Evolutionary conservation across 2,113 vertebrate species (phyloP).

Genomic region (Carettochelys insculpta): DNA sequence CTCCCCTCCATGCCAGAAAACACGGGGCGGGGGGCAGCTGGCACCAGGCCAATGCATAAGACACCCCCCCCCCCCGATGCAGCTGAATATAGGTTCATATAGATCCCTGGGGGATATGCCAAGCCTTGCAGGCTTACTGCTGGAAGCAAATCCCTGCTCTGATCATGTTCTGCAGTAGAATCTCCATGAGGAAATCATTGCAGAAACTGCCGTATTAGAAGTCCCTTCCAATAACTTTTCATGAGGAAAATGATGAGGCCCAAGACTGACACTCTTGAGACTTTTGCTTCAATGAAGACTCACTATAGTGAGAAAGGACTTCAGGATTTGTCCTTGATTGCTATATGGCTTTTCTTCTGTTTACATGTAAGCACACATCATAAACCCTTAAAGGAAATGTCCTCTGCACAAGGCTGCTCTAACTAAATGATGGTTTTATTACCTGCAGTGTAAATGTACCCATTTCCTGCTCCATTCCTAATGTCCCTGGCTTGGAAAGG

Average conservation of each 20-base stretch:
- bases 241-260: background rate
- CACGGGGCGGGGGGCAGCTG: too few relatives aligned
- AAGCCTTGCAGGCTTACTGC: background rate
- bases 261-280: background rate
- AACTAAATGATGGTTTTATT: background rate
- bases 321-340: background rate
- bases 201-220: background rate
- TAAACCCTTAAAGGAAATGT: slow-evolving; percentile 15
- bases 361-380: background rate
- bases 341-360: slow-evolving; percentile 5
- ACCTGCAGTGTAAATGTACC: background rate
- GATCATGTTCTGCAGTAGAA: background rate
- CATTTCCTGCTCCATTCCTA: background rate
- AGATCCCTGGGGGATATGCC: background rate
- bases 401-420: background rate
- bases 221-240: background rate
- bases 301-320: background rate
- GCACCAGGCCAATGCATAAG: too few relatives aligned
- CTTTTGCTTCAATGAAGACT: background rate
- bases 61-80: too few relatives aligned
- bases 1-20: too few relatives aligned
- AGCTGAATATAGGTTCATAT: background rate
- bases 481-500: background rate
- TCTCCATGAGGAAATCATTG: background rate
- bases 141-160: background rate